Evolutionary conservation across 2,113 vertebrate species (phyloP), one percentile per base, ranked within the genome.

Genomic region (Mus spicilegus): DNA sequence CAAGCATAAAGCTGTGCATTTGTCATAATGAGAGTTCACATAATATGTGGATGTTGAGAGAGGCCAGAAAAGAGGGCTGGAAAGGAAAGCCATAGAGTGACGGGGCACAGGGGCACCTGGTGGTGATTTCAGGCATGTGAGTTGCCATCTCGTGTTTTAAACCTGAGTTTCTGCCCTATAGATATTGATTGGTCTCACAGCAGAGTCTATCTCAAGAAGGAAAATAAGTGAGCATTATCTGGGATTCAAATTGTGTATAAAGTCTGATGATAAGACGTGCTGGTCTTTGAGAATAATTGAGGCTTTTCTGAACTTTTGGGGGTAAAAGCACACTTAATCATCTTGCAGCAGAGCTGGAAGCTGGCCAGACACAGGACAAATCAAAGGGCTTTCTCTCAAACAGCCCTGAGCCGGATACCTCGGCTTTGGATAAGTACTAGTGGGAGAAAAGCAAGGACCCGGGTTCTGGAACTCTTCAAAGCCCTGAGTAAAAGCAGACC

Each of bases 381-480:
- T 97, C 97, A 98, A 51, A 81, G 88, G 16, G 95, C 90, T 96
- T 95, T 95, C 94, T 96, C 91, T 95, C 61, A 93, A 87, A 97
- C 91, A 96, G 91, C 87, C 78, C 87, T 56, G 84, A 96, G 95
- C 96, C 69, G 93, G 96, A 97, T 97, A 95, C 96, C 97, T 96
- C 96, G 77, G 91, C 95, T 95, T 97, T 33, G 97, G 97, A 96
- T 97, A 98, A 98, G 97, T 97, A 96, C 95, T 87, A 85, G 97
- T 67, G 85, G 95, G 76, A 95, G 87, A 98, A 98, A 69, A 30
- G 87, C 97, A 96, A 94, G 84, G 75, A 91, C 92, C 56, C 36
- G 5, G 39, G 49, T 92, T 98, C 97, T 97, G 93, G 88, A 88
- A 98, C 67, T 39, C 95, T 97, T 98, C 90, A 97, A 85, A 97